Evolutionary conservation across 2,797 vertebrate genomes (phyloP), one percentile per base, ranked within the genome.

Genomic region (Hydrolagus colliei): DNA sequence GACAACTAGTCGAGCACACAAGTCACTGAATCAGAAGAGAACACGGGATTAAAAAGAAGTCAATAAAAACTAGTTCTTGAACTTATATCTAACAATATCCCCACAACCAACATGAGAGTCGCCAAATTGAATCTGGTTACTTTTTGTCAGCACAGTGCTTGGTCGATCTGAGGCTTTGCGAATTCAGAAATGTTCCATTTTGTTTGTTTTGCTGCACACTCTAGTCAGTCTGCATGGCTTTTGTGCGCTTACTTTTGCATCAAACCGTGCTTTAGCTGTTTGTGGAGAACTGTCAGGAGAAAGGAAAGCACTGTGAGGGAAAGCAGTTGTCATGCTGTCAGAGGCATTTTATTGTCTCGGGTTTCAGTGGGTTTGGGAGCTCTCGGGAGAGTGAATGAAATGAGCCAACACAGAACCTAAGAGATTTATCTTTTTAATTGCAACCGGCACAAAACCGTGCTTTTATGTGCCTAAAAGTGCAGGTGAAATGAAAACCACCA

Each of bases 231-330:
- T 82, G 65, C 8, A 77, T 59, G 5, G 52, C 41, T 77, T 20
- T 59, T 65, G 35, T 8, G 14, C 18, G 35, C 27, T 27, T 82
- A 62, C 35, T 62, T 62, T 27, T 82, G 9, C 74, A 9, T 82
- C 27, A 52, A 18, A 16, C 27, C 5, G 63, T 67, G 11, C 14
- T 16, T 2, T 32, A 12, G 8, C 35, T 67, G 6, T 67, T 9
- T 80, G 78, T 82, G 41, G 6, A 67, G 22, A 67, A 82, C 78
- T 82, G 62, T 16, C 78, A 67, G 63, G 67, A 82, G 67, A 32
- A 82, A 82, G 67, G 18, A 82, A 76, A 77, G 41, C 75, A 77
- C 18, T 52, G 14, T 41, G 16, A 27, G 76, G 61, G 12, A 9
- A 7, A 82, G 27, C 63, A 68, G 78, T 67, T 82, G 63, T 65